phyloP scores from a whole-genome alignment of 2,888 invertebrate genomes.

The Polietes domitor region DNA sequence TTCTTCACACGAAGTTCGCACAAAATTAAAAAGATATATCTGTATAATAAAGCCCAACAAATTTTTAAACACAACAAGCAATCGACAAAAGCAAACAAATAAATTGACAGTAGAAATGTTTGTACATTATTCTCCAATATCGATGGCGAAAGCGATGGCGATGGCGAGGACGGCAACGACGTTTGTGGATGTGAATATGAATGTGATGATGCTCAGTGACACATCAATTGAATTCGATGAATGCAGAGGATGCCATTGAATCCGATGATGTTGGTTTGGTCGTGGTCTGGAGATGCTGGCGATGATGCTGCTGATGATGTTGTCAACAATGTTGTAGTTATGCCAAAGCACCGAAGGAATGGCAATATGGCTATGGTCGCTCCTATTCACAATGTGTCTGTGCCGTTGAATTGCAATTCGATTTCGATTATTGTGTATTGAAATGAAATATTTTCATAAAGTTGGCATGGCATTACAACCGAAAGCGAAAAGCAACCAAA shows the following conservation, averaged over 20 bases:
- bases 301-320: not conserved
- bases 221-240: conserved; percentile 14
- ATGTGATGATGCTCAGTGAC: not conserved
- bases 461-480: not conserved
- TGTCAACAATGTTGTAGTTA: not conserved
- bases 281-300: not conserved
- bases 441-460: not conserved
- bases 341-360: not conserved
- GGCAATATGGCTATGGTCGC: not conserved
- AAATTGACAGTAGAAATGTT: conserved; percentile 27
- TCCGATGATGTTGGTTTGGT: too few relatives aligned
- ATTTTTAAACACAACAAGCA: conserved; percentile 4
- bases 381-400: conserved; percentile 13
- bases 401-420: conserved; percentile 1
- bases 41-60: too few relatives aligned
- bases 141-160: not conserved
- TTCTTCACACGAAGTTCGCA: too few relatives aligned
- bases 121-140: not conserved
- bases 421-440: not conserved
- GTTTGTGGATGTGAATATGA: not conserved
- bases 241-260: not conserved
- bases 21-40: too few relatives aligned
- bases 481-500: too few relatives aligned
- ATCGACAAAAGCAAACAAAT: conserved; percentile 6
- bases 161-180: too few relatives aligned